Evolutionary conservation across 2,113 vertebrate genomes (phyloP), one percentile per base, ranked within the genome.

Genomic region (Potamarius usumacintae): DNA sequence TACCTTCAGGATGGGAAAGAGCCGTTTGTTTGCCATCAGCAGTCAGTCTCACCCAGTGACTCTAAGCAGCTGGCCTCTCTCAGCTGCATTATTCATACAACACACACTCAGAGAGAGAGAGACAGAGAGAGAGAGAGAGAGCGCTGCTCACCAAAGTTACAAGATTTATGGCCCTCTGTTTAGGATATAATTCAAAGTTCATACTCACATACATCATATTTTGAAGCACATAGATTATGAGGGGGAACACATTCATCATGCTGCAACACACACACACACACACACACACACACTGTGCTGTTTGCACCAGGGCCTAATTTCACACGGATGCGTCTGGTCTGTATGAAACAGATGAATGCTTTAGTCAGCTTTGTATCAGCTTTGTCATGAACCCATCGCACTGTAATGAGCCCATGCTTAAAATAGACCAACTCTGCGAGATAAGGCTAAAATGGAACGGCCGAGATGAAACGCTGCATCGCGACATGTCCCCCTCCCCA

Each of bases 181-280:
- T 95, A 94, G 94, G 94, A 96, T 95, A 96, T 96, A 96, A 96
- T 96, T 96, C 95, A 95, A 95, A 96, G 95, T 96, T 96, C 95
- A 95, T 95, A 94, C 94, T 94, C 95, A 96, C 95, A 96, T 96
- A 95, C 94, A 96, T 96, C 95, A 96, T 96, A 96, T 96, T 96
- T 95, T 95, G 94, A 96, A 96, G 94, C 95, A 96, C 95, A 96
- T 96, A 96, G 95, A 96, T 96, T 96, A 96, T 95, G 94, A 94
- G 93, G 94, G 93, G 93, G 94, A 95, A 95, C 94, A 94, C 95
- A 96, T 96, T 96, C 93, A 96, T 96, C 95, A 96, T 95, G 91
- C 92, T 93, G 95, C 94, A 94, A 91, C 92, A 91, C 93, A 91
- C 94, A 89, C 88, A 86, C 85, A 89, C 88, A 86, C 86, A 76